Evolutionary conservation across 2,113 vertebrate species (phyloP), one percentile per base, ranked within the genome.

Genomic region (Halcyon malimbica): DNA sequence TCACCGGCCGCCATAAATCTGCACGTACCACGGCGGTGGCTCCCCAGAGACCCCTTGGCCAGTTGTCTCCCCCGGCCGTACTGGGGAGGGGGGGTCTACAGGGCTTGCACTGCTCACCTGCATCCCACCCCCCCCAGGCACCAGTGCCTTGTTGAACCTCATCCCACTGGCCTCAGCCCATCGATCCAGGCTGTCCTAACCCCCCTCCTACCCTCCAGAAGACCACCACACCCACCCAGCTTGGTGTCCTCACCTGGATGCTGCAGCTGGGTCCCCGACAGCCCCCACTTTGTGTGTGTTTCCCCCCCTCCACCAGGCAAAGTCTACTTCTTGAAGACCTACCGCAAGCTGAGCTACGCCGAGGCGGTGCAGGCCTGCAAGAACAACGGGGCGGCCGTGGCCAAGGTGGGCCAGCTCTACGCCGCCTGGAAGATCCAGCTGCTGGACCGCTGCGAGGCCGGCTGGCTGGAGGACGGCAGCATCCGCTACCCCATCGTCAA

Each of bases 401-500:
- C 99, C 94, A 99, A 99, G 94, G 99, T 99, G 83, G 99, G 99
- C 9, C 99, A 99, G 96, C 98, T 99, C 5, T 99, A 99, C 11
- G 98, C 99, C 0, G 99, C 99, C 3, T 99, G 99, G 99, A 99
- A 99, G 96, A 96, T 99, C 77, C 99, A 99, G 95, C 98, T 99
- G 20, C 94, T 99, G 98, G 99, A 99, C 90, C 98, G 98, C 83
- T 99, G 99, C 65, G 98, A 99, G 35, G 99, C 99, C 0, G 99
- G 99, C 37, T 99, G 99, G 99, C 91, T 99, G 94, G 98, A 98
- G 41, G 99, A 99, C 16, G 99, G 98, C 83, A 99, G 99, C 93
- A 98, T 99, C 67, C 99, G 99, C 37, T 99, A 99, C 95, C 99
- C 99, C 92, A 99, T 99, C 35, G 99, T 99, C 84, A 99, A 99